phyloP scores from a whole-genome alignment of 2,888 invertebrate species.

The Melikaiella ostensackeni region DNA sequence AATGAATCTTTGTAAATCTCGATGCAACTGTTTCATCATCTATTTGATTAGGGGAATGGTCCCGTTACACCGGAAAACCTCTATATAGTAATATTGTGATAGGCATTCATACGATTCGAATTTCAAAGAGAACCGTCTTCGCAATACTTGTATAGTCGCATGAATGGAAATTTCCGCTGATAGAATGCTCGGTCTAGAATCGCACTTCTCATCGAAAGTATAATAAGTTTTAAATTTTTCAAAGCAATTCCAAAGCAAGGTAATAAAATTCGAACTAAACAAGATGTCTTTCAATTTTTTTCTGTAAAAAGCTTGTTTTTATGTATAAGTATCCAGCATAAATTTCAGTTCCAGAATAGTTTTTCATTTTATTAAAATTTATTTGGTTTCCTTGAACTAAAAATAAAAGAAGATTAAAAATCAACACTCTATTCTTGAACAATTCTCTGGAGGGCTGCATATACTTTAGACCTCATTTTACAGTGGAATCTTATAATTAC shows the following conservation, averaged over 20 bases:
- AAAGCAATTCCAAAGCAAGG: background rate
- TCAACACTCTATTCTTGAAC: background rate
- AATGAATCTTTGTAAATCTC: too few species aligned
- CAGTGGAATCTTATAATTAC: background rate
- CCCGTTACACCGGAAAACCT: background rate
- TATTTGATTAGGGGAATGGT: background rate
- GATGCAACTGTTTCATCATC: slow-evolving; percentile 8
- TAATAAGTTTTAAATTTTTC: background rate
- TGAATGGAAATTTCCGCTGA: slow-evolving; percentile 17
- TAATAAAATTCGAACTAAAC: background rate
- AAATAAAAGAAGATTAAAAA: too few species aligned
- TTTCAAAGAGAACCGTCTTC: slow-evolving; percentile 3
- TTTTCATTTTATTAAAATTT: background rate
- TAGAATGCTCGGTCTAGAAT: background rate
- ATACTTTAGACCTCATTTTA: background rate
- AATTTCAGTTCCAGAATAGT: too few species aligned
- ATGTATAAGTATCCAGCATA: too few species aligned
- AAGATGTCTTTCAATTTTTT: too few species aligned
- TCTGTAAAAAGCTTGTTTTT: too few species aligned
- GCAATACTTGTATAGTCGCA: background rate
- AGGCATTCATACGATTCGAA: background rate
- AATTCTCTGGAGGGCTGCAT: background rate
- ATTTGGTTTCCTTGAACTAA: too few species aligned
- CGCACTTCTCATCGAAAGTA: background rate
- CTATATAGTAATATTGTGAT: background rate